Conservation (phyloP, 2,113 vertebrate genomes). For the Platysteira castanea region DNA sequence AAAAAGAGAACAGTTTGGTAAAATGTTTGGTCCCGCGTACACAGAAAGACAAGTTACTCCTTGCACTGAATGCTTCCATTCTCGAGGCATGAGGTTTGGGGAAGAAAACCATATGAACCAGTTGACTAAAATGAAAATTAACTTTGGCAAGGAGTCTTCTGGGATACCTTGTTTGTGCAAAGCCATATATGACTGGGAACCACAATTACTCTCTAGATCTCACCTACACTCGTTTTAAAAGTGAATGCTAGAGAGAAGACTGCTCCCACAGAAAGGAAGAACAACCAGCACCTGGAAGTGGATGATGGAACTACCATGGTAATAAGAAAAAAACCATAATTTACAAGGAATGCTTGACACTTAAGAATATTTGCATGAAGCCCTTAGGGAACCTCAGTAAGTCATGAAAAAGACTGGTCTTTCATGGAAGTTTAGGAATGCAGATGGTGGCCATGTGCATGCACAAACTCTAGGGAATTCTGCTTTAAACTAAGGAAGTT, state of each 20-base stretch:
- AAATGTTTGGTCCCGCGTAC: background rate
- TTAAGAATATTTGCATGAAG: background rate
- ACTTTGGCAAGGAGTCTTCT: background rate
- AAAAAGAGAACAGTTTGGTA: background rate
- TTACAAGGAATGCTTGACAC: background rate
- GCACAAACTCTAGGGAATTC: background rate
- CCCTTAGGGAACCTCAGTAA: background rate
- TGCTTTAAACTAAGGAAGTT: background rate
- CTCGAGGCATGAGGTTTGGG: background rate
- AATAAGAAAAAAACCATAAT: background rate
- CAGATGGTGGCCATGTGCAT: background rate
- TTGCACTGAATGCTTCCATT: background rate
- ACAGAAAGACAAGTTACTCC: background rate
- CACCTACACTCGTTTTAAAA: background rate
- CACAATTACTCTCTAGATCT: background rate
- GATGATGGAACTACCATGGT: background rate
- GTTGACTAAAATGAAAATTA: background rate
- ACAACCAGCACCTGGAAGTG: background rate
- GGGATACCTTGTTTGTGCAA: background rate
- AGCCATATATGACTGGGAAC: background rate
- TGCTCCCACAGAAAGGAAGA: background rate
- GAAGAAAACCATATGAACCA: background rate
- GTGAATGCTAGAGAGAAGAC: background rate
- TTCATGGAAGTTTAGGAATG: background rate
- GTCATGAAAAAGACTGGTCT: background rate